Percentiles rank a stretch among this genome's conserved stretches.
Conservation (phyloP, 2,797 vertebrate species). For the Tinamus major region DNA sequence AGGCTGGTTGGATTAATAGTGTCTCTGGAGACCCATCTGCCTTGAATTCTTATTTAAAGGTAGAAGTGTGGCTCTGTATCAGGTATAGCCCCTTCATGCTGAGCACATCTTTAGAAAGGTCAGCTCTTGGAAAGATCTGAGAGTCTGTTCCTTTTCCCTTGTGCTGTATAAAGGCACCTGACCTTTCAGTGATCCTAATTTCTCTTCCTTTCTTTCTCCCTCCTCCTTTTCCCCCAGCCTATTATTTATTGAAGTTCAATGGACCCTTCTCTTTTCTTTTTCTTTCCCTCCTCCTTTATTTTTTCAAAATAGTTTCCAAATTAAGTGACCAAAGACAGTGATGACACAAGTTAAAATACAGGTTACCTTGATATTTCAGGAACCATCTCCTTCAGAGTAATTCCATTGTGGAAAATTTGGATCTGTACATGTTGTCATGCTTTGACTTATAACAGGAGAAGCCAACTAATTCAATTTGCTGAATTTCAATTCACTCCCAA, state of each 20-base stretch:
- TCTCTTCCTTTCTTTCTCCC: slow-evolving; percentile 37
- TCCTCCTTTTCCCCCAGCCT: background rate
- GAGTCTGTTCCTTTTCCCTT: slow-evolving; percentile 61
- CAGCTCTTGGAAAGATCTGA: slow-evolving; percentile 71
- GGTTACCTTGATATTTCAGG: background rate
- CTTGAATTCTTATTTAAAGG: slow-evolving; percentile 76
- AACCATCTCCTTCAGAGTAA: background rate
- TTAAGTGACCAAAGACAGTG: background rate
- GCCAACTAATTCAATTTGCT: background rate
- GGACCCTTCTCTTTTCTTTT: background rate
- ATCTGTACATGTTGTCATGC: background rate
- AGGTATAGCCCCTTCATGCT: slow-evolving; percentile 66
- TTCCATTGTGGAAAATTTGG: background rate
- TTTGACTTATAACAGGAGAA: background rate
- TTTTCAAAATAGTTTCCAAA: background rate
- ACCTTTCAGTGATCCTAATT: slow-evolving; percentile 79
- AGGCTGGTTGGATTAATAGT: slow-evolving; percentile 71
- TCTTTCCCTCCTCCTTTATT: background rate
- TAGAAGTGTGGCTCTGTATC: slow-evolving; percentile 59
- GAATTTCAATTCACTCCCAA: background rate
- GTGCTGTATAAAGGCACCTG: slow-evolving; percentile 72
- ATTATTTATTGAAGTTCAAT: slow-evolving; percentile 63
- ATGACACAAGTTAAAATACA: background rate
- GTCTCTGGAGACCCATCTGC: slow-evolving; percentile 59
- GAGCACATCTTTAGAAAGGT: slow-evolving; percentile 79